A percentile compares a stretch with the other conserved stretches of the same genome.
phyloP scores from a whole-genome alignment of 1,140 invertebrate genomes.

The Drosophila saltans region DNA sequence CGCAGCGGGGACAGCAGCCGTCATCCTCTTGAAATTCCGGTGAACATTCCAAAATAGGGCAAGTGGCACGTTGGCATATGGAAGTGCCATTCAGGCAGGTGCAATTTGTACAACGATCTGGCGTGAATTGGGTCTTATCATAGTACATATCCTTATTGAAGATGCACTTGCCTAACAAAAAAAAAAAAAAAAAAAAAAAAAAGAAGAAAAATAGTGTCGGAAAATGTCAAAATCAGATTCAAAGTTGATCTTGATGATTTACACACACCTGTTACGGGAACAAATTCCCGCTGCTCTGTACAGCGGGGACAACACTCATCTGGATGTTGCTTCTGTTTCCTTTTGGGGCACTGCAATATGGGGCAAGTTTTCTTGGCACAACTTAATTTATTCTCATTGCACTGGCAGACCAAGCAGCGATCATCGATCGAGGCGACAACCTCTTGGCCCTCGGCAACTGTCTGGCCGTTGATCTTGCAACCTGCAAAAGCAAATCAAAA shows the following conservation, averaged over 20 bases:
- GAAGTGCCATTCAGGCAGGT: conserved; percentile 90
- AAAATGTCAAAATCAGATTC: background rate
- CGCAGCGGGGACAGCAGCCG: conserved; percentile 91
- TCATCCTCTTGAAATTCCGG: conserved; percentile 88
- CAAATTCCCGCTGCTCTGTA: conserved; percentile 85
- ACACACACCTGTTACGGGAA: conserved; percentile 84
- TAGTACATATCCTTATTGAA: conserved; percentile 86
- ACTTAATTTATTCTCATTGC: conserved; percentile 88
- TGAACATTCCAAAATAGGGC: conserved; percentile 92
- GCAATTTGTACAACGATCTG: conserved; percentile 93
- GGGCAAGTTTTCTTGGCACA: conserved; percentile 94
- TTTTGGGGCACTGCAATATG: conserved; percentile 89
- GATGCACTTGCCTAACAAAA: conserved; percentile 86
- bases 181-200: conserved; percentile 12
- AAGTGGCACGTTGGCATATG: conserved; percentile 90
- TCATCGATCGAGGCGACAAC: conserved; percentile 91
- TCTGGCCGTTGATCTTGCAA: conserved; percentile 89
- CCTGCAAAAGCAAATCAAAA: conserved; percentile 84
- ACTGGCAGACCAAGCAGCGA: conserved; percentile 94
- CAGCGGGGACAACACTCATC: conserved; percentile 94
- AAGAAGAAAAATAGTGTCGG: too few relatives aligned
- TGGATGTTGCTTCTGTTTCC: conserved; percentile 86
- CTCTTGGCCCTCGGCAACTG: conserved; percentile 88
- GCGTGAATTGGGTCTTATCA: conserved; percentile 77
- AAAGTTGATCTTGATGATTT: background rate